Evolutionary conservation across 2,797 vertebrate species (phyloP).

Genomic region (Triplophysa bombifrons): DNA sequence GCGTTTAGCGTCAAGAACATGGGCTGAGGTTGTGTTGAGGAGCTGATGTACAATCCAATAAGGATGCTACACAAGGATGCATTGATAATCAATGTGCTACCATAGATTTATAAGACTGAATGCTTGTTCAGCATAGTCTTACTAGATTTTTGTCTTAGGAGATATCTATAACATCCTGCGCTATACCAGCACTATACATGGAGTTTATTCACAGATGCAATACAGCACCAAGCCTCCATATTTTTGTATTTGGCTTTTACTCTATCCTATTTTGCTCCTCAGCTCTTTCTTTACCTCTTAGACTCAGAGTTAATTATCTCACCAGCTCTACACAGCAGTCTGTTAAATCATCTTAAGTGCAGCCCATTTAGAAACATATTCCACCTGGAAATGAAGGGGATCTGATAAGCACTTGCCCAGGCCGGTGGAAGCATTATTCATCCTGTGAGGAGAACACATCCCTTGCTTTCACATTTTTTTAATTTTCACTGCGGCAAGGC

Average conservation of each 20-base stretch:
- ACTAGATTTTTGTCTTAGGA: slow-evolving; percentile 36
- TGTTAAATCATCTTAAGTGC: slow-evolving; percentile 55
- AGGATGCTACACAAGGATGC: slow-evolving; percentile 29
- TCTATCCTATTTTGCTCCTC: not conserved
- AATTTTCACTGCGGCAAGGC: slow-evolving; percentile 39
- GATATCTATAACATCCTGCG: not conserved
- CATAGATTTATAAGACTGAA: slow-evolving; percentile 47
- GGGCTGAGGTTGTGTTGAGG: not conserved
- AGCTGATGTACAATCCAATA: slow-evolving; percentile 35
- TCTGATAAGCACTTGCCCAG: slow-evolving; percentile 54
- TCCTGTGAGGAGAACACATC: slow-evolving; percentile 32
- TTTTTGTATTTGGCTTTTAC: not conserved
- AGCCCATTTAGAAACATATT: slow-evolving; percentile 59
- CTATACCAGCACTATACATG: not conserved
- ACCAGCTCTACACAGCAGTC: slow-evolving; percentile 33
- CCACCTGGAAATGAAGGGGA: slow-evolving; percentile 57
- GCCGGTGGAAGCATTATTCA: slow-evolving; percentile 52
- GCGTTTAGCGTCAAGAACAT: not conserved
- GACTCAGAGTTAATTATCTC: slow-evolving; percentile 36
- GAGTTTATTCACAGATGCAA: not conserved
- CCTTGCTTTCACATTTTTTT: slow-evolving; percentile 36
- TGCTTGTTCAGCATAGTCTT: slow-evolving; percentile 41
- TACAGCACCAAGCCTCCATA: not conserved
- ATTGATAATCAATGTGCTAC: slow-evolving; percentile 49
- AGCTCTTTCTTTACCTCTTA: slow-evolving; percentile 3